These are phyloP conservation scores for Drosophila azteca DNA, from an alignment of 1,140 invertebrate genomes.

Conservation along the genomic window DNA sequence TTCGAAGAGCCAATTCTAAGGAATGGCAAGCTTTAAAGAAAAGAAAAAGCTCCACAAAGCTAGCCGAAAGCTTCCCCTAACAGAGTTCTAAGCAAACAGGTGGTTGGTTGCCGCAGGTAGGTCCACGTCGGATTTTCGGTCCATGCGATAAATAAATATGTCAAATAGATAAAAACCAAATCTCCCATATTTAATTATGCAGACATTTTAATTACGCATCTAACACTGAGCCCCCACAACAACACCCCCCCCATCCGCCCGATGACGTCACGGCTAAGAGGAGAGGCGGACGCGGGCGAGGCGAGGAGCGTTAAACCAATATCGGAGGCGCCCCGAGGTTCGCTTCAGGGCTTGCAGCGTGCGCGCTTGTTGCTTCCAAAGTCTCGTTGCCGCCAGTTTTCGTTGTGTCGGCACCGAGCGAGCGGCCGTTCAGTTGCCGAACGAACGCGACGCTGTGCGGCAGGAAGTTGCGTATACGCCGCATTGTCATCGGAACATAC, in stretches of 20 bases:
- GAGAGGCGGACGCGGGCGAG: background rate
- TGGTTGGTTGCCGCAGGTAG: constrained; percentile 64
- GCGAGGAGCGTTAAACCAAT: constrained; percentile 6
- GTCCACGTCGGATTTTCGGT: constrained; percentile 38
- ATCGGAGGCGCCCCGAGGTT: constrained; percentile 13
- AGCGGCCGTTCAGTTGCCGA: constrained; percentile 70
- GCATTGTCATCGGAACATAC: constrained; percentile 40
- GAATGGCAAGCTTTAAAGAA: too few relatives aligned
- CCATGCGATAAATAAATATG: constrained; percentile 60
- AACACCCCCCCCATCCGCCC: constrained; percentile 9
- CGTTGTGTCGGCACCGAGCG: constrained; percentile 42
- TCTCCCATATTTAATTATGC: constrained; percentile 56
- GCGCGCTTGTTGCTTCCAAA: constrained; percentile 55
- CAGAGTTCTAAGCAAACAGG: constrained; percentile 55
- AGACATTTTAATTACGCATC: constrained; percentile 68
- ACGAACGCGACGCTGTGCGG: constrained; percentile 72
- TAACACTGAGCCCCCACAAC: constrained; percentile 42
- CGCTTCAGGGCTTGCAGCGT: constrained; percentile 38
- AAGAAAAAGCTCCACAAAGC: too few relatives aligned
- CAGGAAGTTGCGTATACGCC: constrained; percentile 78
- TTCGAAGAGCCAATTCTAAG: too few relatives aligned
- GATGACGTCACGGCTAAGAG: constrained; percentile 33
- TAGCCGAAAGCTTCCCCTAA: constrained; percentile 36
- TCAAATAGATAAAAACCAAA: constrained; percentile 51
- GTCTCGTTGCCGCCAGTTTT: constrained; percentile 35